Conservation (phyloP, 2,113 vertebrate species). For the Ellobius talpinus region DNA sequence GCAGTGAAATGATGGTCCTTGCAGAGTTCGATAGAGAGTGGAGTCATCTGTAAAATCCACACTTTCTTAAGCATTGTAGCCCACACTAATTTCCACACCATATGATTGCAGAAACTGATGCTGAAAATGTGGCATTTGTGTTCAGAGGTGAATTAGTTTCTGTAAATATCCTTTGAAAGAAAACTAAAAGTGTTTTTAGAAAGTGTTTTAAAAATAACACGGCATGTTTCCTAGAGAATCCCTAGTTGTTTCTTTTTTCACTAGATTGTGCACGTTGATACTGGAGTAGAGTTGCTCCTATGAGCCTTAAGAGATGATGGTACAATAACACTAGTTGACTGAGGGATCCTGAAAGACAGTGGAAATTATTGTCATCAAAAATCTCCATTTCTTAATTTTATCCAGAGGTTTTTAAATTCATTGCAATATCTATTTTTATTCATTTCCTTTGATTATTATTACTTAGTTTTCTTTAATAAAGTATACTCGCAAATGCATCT, state of each 20-base stretch:
- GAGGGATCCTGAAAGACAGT: neutral
- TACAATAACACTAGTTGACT: accelerated
- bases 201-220: neutral
- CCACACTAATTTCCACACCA: neutral
- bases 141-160: neutral
- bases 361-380: neutral
- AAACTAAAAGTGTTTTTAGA: neutral
- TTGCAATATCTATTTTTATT: neutral
- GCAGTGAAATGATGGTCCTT: accelerated
- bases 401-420: neutral
- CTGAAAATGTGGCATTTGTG: neutral
- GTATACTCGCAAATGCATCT: neutral
- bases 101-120: neutral
- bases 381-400: neutral
- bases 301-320: neutral
- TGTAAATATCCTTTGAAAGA: neutral
- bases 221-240: neutral
- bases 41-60: neutral
- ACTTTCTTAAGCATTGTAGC: neutral
- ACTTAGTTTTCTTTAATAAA: neutral
- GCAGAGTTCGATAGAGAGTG: neutral
- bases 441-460: neutral
- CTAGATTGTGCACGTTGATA: neutral
- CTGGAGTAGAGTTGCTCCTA: neutral
- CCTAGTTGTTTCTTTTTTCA: accelerated